Conservation (phyloP, 2,797 vertebrate genomes). For the Euthynnus affinis region DNA sequence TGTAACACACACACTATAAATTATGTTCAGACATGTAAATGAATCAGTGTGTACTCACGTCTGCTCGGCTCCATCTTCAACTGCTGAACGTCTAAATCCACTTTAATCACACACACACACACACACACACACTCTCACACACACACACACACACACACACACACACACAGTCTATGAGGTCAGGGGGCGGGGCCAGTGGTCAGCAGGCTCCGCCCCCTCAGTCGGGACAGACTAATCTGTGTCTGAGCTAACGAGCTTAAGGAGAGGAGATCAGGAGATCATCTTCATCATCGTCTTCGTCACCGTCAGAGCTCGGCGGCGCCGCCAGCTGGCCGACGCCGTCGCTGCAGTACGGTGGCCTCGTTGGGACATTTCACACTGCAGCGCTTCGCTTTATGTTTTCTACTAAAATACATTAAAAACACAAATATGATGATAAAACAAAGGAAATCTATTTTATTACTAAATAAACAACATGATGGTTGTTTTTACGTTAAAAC, state of each 20-base stretch:
- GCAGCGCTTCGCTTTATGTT: no score
- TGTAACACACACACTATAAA: no score
- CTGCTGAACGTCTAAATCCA: slow-evolving; percentile 55
- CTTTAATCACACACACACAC: slow-evolving; percentile 58
- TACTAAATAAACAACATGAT: no score
- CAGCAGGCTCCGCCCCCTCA: slow-evolving; percentile 37
- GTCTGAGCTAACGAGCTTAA: slow-evolving; percentile 61
- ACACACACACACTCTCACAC: slow-evolving; percentile 18
- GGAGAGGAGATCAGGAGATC: slow-evolving; percentile 26
- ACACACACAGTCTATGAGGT: slow-evolving; percentile 23
- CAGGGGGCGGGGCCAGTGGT: slow-evolving; percentile 37
- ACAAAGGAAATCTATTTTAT: no score
- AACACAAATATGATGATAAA: no score
- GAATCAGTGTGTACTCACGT: slow-evolving; percentile 51
- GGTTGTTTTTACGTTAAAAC: no score
- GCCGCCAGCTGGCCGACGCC: background rate
- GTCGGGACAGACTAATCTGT: slow-evolving; percentile 52
- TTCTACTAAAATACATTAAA: no score
- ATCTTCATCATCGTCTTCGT: background rate
- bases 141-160: slow-evolving; percentile 7
- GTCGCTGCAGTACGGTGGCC: no score
- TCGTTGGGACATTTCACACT: no score
- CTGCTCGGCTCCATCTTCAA: slow-evolving; percentile 16
- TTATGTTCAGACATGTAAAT: background rate
- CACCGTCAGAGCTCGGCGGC: background rate